Percentiles rank a stretch among this genome's conserved stretches.
These are phyloP conservation scores for Coccyzus lansbergi DNA, from an alignment of 2,797 vertebrate genomes.

Conservation along the genomic window DNA sequence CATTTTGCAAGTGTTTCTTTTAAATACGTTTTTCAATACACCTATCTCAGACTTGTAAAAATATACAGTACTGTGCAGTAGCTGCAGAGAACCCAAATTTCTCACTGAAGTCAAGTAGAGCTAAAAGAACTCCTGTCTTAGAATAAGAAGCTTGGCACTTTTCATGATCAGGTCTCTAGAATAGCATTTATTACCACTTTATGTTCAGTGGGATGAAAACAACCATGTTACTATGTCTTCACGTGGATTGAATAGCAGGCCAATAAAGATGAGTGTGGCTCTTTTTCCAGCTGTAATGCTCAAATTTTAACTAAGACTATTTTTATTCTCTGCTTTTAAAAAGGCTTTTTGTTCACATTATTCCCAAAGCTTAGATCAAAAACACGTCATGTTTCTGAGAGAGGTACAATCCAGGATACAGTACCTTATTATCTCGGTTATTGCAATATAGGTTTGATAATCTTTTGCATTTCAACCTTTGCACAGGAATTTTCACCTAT, in stretches of 20 bases:
- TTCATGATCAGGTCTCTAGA: slow-evolving; percentile 13
- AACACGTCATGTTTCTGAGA: neutral
- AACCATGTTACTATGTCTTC: slow-evolving; percentile 45
- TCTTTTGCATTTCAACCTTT: neutral
- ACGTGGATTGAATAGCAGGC: slow-evolving; percentile 29
- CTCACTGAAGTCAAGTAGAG: neutral
- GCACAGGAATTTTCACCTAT: neutral
- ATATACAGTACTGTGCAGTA: neutral
- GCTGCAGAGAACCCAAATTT: neutral
- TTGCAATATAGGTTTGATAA: neutral
- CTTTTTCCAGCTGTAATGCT: slow-evolving; percentile 46
- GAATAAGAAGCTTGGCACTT: neutral
- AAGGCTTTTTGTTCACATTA: slow-evolving; percentile 39
- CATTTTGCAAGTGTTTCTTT: neutral
- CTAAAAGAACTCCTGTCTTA: neutral
- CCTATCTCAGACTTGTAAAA: neutral
- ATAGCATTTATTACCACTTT: slow-evolving; percentile 39
- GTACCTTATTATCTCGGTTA: neutral
- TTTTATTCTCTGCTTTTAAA: slow-evolving; percentile 54
- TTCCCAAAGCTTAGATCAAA: slow-evolving; percentile 48
- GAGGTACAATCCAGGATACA: neutral
- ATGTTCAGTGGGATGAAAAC: slow-evolving; percentile 39
- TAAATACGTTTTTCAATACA: neutral
- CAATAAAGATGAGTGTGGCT: slow-evolving; percentile 27
- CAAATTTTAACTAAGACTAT: slow-evolving; percentile 47